Evolutionary conservation across 1,140 invertebrate species (phyloP), one percentile per base, ranked within the genome.

Genomic region (Sitobion miscanthi): DNA sequence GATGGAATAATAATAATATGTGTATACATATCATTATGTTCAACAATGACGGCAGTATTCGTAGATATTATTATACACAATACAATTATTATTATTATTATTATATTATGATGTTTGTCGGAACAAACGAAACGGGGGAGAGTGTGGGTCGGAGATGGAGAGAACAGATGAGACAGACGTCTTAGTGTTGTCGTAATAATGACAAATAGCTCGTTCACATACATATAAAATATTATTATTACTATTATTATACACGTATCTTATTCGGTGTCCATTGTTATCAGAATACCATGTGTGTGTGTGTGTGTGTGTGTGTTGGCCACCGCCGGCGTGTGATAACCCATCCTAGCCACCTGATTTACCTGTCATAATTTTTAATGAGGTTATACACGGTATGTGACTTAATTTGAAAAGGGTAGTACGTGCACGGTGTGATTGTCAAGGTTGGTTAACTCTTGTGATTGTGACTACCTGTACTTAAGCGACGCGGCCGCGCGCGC

Each of bases 21-120:
- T 93, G 91, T 93, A 93, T 93, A 93, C 91, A 93, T 93, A 93
- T 93, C 91, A 93, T 93, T 93, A 93, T 85, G 38, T 82, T n/a
- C 47, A 86, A 85, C 91, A 83, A 83, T 93, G 91, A 35, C 42
- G 35, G 77, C 23, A 85, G 77, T 45, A 45, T 82, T 54, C 30
- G 47, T 92, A 35, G n/a, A 89, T 89, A 54, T 85, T 83, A 92
- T 85, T 54, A 93, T 93, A 93, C 35, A 93, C 91, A 93, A 93
- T 85, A 86, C 77, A 49, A 93, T 93, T 93, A 93, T 93, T 91
- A 85, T 90, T 62, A 57, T 91, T 91, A 91, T 82, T 91, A 91
- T 93, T 93, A 85, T 91, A 91, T 93, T 93, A 85, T 92, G 69
- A 92, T 49, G 91, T 92, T 92, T 83, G 91, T 83, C 91, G 91